Base-by-base conservation (phyloP, 2,888 invertebrate genomes). In the Drosophila silvestris region DNA sequence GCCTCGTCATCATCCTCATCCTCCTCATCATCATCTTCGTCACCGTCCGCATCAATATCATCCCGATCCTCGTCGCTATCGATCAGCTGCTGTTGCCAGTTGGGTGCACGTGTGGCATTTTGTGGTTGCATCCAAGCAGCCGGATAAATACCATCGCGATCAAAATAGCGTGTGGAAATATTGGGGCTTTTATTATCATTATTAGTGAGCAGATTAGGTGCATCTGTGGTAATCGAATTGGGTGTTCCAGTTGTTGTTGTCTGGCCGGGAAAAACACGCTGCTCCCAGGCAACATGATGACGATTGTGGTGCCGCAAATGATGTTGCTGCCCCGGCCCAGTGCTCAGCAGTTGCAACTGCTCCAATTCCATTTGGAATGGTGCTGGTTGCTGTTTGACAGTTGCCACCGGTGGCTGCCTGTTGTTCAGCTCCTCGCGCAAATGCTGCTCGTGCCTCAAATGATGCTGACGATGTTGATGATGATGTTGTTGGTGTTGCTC, bases 231-330 rank as follows among this genome's bases (percentile, higher is more conserved):
- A 5, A 33, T 37, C 4, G 65, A 44, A 9, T 58, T 22, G 3
- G 52, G 10, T 5, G 68, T 30, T n/a, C 65, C 30, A 47, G 73
- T 37, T 47, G 79, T 50, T 32, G 72, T 22, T 14, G 69, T 1
- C 71, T 70, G 88, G 85, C 66, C 89, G 91, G 92, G 91, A 70
- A 91, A 88, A 0, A 91, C 91, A 26, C 91, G 83, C 77, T 91
- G 91, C 85, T 91, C 89, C 91, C 91, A 91, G 75, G 86, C 85
- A 51, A 82, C 82, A 79, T 92, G 93, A 73, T 92, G 92, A 1
- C 91, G 91, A 79, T 92, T 92, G 69, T 92, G 91, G 76, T 92
- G 92, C 32, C 92, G 89, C 81, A 93, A 82, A 71, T 92, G 93
- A 81, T 92, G 92, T 58, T 91, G 91, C 50, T 85, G 72, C 5